Conservation (phyloP, 2,113 vertebrate species). For the Rattus rattus region DNA sequence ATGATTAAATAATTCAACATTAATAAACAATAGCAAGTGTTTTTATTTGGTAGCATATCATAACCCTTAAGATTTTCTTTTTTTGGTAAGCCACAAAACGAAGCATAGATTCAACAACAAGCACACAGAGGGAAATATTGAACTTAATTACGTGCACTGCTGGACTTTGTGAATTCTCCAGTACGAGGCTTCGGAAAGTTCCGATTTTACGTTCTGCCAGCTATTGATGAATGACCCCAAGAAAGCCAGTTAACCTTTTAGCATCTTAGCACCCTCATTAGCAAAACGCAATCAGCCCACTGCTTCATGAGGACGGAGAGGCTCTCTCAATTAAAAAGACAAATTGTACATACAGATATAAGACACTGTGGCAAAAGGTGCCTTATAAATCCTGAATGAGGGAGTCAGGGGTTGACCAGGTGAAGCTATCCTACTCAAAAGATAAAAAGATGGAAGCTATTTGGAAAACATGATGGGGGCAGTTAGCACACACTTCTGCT, state of each 20-base stretch:
- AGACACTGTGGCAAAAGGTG: conserved; percentile 52
- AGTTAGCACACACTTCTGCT: neutral
- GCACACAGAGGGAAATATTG: neutral
- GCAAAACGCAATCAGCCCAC: neutral
- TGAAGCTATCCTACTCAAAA: conserved; percentile 13
- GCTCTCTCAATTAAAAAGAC: conserved; percentile 59
- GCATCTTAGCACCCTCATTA: neutral
- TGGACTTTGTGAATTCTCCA: conserved; percentile 32
- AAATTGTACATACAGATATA: conserved; percentile 34
- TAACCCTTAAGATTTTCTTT: neutral
- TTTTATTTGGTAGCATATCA: conserved; percentile 21
- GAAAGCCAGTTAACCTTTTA: conserved; percentile 54
- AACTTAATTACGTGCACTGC: conserved; percentile 47
- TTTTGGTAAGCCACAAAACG: neutral
- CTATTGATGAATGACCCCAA: neutral
- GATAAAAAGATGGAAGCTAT: conserved; percentile 52
- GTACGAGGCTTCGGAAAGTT: neutral
- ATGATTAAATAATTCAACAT: neutral
- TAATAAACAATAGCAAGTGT: neutral
- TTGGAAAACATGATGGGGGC: neutral
- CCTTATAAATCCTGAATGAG: conserved; percentile 70
- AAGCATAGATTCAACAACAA: neutral
- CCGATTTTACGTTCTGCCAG: conserved; percentile 21
- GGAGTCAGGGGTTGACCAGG: conserved; percentile 55
- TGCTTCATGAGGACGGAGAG: neutral